Conservation (phyloP, 2,797 vertebrate genomes). For the Phrynocephalus forsythii region DNA sequence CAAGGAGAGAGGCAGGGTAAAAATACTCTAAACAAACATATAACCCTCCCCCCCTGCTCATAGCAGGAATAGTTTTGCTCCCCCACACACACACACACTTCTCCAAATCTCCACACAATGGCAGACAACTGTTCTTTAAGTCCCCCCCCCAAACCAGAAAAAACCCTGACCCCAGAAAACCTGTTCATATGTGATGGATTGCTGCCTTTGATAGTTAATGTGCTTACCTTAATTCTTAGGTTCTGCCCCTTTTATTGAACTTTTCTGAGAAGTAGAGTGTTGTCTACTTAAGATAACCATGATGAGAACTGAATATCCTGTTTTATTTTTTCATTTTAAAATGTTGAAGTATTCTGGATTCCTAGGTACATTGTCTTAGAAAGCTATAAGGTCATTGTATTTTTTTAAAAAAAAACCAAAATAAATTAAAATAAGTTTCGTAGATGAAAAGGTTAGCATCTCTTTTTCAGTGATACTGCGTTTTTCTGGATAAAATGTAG, state of each 20-base stretch:
- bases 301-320: not conserved
- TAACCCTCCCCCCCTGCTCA: too few species aligned
- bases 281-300: not conserved
- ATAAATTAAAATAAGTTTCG: not conserved
- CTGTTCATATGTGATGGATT: not conserved
- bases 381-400: not conserved
- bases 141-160: too few species aligned
- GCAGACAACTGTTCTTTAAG: slow-evolving; percentile 28
- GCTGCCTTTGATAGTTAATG: not conserved
- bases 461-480: not conserved
- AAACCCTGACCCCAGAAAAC: too few species aligned
- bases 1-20: too few species aligned
- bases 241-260: not conserved
- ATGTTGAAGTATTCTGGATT: not conserved
- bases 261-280: not conserved
- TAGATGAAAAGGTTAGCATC: not conserved
- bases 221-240: not conserved
- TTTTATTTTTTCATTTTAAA: not conserved
- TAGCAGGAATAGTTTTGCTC: not conserved
- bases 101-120: slow-evolving; percentile 52
- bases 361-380: too few species aligned
- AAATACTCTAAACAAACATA: too few species aligned
- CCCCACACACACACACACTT: not conserved
- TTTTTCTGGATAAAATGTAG: too few species aligned
- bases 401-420: too few species aligned